Conservation (phyloP, 2,888 invertebrate genomes). For the Ochropacha duplaris region DNA sequence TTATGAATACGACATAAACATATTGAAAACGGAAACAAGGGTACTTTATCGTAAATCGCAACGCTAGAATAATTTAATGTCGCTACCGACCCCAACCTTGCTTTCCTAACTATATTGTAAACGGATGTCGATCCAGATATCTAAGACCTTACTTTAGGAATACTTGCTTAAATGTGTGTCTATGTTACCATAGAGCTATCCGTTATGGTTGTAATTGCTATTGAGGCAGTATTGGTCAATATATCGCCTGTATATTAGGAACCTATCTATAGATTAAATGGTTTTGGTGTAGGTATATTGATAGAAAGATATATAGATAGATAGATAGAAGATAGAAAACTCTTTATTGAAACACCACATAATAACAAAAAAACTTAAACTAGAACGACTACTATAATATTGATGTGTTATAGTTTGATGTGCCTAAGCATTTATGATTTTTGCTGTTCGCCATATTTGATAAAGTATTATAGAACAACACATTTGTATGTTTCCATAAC, state of each 20-base stretch:
- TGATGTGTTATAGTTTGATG: neutral
- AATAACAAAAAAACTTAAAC: no score
- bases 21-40: slow-evolving; percentile 33
- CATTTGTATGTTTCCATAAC: no score
- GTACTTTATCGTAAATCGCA: slow-evolving; percentile 32
- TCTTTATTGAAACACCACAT: no score
- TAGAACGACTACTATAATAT: no score
- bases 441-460: no score
- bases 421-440: no score
- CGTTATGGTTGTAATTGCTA: slow-evolving; percentile 14
- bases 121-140: slow-evolving; percentile 38
- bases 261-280: neutral
- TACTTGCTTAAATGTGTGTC: slow-evolving; percentile 6
- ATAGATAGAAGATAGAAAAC: no score
- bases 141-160: slow-evolving; percentile 20
- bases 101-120: slow-evolving; percentile 40
- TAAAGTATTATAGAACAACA: no score
- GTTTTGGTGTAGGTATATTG: no score
- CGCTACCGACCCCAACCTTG: slow-evolving; percentile 24
- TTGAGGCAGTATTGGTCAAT: slow-evolving; percentile 20
- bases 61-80: slow-evolving; percentile 43
- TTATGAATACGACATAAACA: slow-evolving; percentile 18
- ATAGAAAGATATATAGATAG: no score
- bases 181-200: slow-evolving; percentile 7
- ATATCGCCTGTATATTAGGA: slow-evolving; percentile 22